phyloP scores from a whole-genome alignment of 2,797 vertebrate genomes.

The Galagoides demidoff region DNA sequence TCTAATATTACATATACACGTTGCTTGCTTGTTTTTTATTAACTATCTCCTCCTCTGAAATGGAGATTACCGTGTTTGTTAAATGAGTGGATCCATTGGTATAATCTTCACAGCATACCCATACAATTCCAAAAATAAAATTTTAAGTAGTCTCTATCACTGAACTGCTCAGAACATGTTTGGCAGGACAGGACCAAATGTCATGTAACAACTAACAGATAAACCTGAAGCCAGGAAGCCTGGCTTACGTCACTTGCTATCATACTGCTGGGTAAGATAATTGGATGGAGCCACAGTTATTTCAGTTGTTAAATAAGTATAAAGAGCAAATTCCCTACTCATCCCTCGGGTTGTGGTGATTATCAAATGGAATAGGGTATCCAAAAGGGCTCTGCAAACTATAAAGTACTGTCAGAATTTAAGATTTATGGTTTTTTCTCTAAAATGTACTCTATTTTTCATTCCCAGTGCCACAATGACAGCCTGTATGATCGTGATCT shows the following conservation, averaged over 20 bases:
- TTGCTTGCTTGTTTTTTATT: background rate
- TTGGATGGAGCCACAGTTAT: background rate
- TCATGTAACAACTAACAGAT: too few relatives aligned
- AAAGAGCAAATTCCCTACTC: background rate
- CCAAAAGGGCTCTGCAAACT: background rate
- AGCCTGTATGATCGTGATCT: background rate
- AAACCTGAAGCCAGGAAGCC: too few relatives aligned
- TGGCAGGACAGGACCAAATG: too few relatives aligned
- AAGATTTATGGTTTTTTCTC: background rate
- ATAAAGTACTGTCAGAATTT: background rate
- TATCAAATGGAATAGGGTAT: background rate
- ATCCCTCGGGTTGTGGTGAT: background rate
- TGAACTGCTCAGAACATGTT: background rate
- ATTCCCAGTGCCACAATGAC: background rate
- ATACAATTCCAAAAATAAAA: background rate
- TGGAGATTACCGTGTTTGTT: background rate
- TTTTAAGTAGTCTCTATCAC: background rate
- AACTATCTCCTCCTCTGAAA: background rate
- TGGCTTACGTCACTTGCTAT: background rate
- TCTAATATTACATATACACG: background rate
- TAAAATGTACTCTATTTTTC: background rate
- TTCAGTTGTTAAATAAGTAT: background rate
- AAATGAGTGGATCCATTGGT: background rate
- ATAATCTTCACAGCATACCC: background rate
- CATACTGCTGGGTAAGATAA: background rate